Conservation (phyloP, 2,888 invertebrate genomes). For the Gymnosoma rotundatum region DNA sequence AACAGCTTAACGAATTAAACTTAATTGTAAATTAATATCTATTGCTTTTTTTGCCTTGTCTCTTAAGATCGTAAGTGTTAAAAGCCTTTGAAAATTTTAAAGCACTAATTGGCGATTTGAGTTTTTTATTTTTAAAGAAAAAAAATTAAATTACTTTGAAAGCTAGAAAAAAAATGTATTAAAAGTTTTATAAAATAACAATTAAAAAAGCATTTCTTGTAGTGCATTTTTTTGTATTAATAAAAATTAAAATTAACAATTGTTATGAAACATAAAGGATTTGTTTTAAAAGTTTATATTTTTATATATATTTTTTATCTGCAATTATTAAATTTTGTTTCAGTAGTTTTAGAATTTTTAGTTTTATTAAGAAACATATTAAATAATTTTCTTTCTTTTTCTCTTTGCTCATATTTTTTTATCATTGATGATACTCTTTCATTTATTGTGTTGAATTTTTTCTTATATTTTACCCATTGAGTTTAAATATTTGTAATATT, state of each 20-base stretch:
- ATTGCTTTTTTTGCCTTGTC: constrained; percentile 31
- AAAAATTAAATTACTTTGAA: constrained; percentile 49
- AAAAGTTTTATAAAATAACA: constrained; percentile 30
- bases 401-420: not conserved
- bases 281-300: not conserved
- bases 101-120: constrained; percentile 28
- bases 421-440: constrained; percentile 22
- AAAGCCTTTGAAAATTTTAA: not conserved
- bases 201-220: constrained; percentile 59
- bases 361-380: too few species aligned
- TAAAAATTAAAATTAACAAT: not conserved
- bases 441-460: constrained; percentile 22
- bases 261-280: constrained; percentile 8
- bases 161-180: constrained; percentile 15
- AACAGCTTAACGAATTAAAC: constrained; percentile 48
- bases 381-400: too few species aligned
- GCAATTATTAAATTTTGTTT: not conserved
- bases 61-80: constrained; percentile 13
- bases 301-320: not conserved
- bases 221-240: constrained; percentile 44
- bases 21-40: constrained; percentile 58
- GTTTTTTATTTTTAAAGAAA: constrained; percentile 14
- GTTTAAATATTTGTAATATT: constrained; percentile 2
- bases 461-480: not conserved
- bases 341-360: not conserved